Base-by-base conservation (phyloP, 2,888 invertebrate genomes). In the Malachius bipustulatus region DNA sequence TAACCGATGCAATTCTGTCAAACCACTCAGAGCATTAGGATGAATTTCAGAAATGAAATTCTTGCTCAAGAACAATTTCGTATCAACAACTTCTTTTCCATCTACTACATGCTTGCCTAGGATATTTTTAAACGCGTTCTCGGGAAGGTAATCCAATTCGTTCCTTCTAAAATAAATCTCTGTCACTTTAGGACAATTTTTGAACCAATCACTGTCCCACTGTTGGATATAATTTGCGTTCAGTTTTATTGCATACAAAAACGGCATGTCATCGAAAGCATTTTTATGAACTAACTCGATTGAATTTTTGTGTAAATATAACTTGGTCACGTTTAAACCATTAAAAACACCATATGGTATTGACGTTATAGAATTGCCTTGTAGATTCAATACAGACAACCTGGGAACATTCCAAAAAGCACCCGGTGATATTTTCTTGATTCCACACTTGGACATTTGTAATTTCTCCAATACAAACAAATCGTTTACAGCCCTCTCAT, bases 31-130 rank as follows among this genome's bases (percentile, higher is more conserved):
- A 2, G 51, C 47, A 3, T 38, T 31, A 1, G 43, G 40, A 24
- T 46, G 34, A 2, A 55, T 41, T 2, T 37, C 33, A 2, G 38
- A 36, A 15, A 55, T 48, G 26, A 40, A 40, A 32, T 55, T 55
- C 34, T 49, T 51, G 33, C 54, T 54, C 10, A 55, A 37, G 34
- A 44, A 53, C 16, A 55, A 44, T 14, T 46, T 50, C 8, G 37
- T 36, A 15, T 40, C 31, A 14, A 19, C 29, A 8, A 27, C 28
- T 12, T 29, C 32, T 31, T 36, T 36, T 13, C 24, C 33, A 33
- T 39, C 11, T 16, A 39, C 34, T 4, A 35, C 16, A 11, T 41
- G 37, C 2, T 30, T 32, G n/a, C 34, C 34, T 26, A 31, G 33
- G 3, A 43, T 32, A 16, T 43, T 43, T 16, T 9, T 36, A 29